Evolutionary conservation across 2,113 vertebrate species (phyloP).

Genomic region (Mystacornis crossleyi): DNA sequence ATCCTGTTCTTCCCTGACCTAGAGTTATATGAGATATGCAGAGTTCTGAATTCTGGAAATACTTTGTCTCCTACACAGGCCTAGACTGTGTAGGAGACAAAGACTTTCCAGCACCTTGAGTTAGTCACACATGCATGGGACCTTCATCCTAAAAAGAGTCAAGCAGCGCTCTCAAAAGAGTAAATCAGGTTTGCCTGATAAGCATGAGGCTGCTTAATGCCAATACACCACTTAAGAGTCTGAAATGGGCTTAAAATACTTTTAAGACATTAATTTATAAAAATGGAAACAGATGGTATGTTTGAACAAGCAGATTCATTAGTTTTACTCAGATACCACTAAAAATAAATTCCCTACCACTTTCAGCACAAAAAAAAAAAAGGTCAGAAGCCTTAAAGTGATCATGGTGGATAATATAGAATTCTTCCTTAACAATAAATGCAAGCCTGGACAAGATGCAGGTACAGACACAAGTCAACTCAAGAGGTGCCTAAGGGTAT

Average conservation of each 20-base stretch:
- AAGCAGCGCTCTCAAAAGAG: background rate
- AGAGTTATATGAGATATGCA: background rate
- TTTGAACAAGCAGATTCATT: background rate
- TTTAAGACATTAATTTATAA: background rate
- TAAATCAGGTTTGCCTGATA: background rate
- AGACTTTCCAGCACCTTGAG: background rate
- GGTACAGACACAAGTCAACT: background rate
- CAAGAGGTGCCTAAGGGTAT: background rate
- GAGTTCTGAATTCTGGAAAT: background rate
- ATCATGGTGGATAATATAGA: background rate
- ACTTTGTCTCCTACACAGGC: background rate
- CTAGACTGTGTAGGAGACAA: too few species aligned
- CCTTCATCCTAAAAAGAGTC: background rate
- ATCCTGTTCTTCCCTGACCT: background rate
- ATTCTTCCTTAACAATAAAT: background rate
- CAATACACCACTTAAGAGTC: background rate
- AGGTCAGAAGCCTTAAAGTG: background rate
- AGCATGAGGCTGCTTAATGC: background rate
- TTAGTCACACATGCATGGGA: background rate
- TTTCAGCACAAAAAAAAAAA: background rate
- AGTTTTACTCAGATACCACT: background rate
- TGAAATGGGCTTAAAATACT: background rate
- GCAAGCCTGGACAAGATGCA: background rate
- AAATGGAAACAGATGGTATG: background rate
- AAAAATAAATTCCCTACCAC: background rate